Evolutionary conservation across 2,888 invertebrate genomes (phyloP).

Genomic region (Colletes collaris): DNA sequence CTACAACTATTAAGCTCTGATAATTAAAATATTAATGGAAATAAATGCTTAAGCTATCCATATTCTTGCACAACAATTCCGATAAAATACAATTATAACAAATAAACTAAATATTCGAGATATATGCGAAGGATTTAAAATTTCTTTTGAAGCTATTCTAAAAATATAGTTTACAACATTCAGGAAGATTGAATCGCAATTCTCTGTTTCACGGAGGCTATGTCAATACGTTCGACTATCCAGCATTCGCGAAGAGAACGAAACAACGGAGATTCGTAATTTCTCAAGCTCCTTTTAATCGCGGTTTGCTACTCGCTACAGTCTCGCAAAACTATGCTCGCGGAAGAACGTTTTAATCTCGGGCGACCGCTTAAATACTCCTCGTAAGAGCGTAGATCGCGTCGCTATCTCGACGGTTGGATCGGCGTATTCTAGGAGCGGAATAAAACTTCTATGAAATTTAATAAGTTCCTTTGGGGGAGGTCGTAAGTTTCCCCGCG

Average conservation of each 20-base stretch:
- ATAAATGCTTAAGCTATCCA: too few relatives aligned
- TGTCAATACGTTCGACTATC: neutral
- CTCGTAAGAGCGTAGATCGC: slow-evolving; percentile 75
- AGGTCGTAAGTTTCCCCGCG: slow-evolving; percentile 73
- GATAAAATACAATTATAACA: too few relatives aligned
- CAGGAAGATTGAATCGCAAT: too few relatives aligned
- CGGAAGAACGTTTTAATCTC: slow-evolving; percentile 79
- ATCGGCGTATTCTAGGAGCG: slow-evolving; percentile 70
- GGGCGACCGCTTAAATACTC: slow-evolving; percentile 80
- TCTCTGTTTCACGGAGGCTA: too few relatives aligned
- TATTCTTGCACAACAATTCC: too few relatives aligned
- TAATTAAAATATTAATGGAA: too few relatives aligned
- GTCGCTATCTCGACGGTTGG: slow-evolving; percentile 73
- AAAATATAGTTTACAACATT: too few relatives aligned
- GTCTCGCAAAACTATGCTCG: slow-evolving; percentile 71
- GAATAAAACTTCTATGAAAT: slow-evolving; percentile 82
- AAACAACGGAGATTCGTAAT: slow-evolving; percentile 29
- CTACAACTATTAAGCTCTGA: too few relatives aligned
- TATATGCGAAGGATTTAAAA: too few relatives aligned
- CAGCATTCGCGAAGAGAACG: neutral
- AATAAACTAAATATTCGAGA: too few relatives aligned
- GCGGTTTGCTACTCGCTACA: slow-evolving; percentile 19
- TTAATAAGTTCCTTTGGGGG: slow-evolving; percentile 80
- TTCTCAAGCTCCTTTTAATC: slow-evolving; percentile 53
- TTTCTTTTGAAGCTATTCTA: too few relatives aligned